Evolutionary conservation across 1,140 invertebrate species (phyloP).

Genomic region (Forficula auricularia): DNA sequence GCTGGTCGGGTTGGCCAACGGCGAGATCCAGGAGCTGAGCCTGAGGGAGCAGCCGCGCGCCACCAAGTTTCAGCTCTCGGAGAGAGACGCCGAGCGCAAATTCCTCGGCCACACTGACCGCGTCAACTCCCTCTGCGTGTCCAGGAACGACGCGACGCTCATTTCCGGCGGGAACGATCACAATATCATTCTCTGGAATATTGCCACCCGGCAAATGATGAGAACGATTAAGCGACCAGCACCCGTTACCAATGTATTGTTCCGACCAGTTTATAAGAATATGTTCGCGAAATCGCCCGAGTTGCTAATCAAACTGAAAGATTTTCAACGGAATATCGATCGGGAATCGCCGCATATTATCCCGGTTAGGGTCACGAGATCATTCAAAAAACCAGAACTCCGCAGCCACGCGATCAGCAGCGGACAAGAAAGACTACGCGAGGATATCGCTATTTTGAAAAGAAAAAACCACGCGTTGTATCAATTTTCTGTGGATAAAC

Average conservation of each 20-base stretch:
- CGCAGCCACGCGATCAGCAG: no score
- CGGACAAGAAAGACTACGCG: no score
- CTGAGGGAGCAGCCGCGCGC: constrained; percentile 43
- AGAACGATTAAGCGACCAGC: constrained; percentile 52
- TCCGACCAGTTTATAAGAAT: constrained; percentile 30
- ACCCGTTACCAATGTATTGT: constrained; percentile 46
- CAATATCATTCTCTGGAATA: constrained; percentile 60
- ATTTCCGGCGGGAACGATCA: constrained; percentile 57
- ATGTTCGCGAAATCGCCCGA: constrained; percentile 26
- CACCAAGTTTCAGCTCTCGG: constrained; percentile 41
- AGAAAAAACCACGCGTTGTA: no score
- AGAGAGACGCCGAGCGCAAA: constrained; percentile 24
- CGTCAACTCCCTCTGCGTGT: constrained; percentile 50
- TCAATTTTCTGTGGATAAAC: no score
- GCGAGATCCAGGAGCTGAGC: constrained; percentile 47
- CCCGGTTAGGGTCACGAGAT: no score
- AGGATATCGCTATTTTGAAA: no score
- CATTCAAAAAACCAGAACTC: no score
- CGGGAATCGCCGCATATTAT: background rate
- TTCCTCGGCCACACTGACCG: constrained; percentile 46
- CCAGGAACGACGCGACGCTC: constrained; percentile 44
- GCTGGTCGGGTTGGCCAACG: constrained; percentile 52
- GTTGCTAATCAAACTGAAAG: constrained; percentile 25
- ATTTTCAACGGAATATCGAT: constrained; percentile 18
- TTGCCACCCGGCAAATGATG: constrained; percentile 49